Evolutionary conservation across 2,797 vertebrate species (phyloP).

Genomic region (Lagodon rhomboides): DNA sequence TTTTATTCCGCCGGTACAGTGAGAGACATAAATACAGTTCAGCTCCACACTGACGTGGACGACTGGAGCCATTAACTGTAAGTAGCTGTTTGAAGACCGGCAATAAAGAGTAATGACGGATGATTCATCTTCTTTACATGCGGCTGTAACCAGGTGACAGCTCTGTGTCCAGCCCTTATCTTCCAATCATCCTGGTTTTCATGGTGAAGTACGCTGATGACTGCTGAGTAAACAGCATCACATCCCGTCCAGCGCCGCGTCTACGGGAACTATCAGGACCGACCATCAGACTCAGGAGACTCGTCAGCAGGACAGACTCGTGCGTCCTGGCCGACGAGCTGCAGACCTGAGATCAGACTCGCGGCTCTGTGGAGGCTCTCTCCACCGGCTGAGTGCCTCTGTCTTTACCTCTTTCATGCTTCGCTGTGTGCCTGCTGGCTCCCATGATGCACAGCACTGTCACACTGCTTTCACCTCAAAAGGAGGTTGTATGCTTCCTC

Average conservation of each 20-base stretch:
- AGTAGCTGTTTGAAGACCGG: background rate
- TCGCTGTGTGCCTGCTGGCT: conserved; percentile 59
- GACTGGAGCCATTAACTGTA: background rate
- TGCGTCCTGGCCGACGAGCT: background rate
- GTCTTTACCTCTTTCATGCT: conserved; percentile 62
- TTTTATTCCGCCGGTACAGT: background rate
- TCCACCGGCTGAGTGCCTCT: conserved; percentile 19
- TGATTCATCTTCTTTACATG: background rate
- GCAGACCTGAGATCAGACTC: conserved; percentile 16
- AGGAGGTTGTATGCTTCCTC: conserved; percentile 28
- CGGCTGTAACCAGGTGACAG: background rate
- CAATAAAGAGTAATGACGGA: background rate
- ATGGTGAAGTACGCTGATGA: background rate
- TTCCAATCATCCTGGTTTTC: background rate
- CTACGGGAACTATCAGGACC: background rate
- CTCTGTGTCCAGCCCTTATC: background rate
- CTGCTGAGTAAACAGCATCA: conserved; percentile 13
- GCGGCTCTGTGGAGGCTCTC: background rate
- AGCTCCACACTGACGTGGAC: background rate
- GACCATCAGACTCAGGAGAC: conserved; percentile 10
- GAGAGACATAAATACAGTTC: background rate
- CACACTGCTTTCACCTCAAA: conserved; percentile 41
- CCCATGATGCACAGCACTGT: conserved; percentile 53
- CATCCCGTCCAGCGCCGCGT: background rate
- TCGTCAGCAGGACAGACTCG: background rate